phyloP scores from a whole-genome alignment of 2,888 invertebrate species.

The Poecilus cupreus region DNA sequence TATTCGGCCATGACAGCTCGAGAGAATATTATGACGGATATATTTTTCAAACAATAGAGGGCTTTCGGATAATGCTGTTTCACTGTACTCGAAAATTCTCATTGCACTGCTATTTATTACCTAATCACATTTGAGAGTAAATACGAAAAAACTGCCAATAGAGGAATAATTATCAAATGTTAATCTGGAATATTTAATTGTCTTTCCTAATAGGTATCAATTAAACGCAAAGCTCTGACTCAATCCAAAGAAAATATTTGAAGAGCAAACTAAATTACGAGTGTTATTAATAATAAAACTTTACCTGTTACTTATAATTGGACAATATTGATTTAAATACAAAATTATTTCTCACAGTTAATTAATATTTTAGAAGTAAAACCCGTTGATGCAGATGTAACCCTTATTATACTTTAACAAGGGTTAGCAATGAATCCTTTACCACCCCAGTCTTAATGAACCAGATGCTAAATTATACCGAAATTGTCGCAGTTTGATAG shows the following conservation, averaged over 20 bases:
- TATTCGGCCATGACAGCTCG: neutral
- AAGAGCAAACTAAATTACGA: neutral
- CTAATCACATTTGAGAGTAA: too few species aligned
- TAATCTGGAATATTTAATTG: neutral
- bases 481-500: too few species aligned
- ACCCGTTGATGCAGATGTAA: conserved; percentile 25
- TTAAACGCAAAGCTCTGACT: too few species aligned
- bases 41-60: neutral
- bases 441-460: conserved; percentile 1
- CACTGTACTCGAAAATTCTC: too few species aligned
- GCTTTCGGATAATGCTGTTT: neutral
- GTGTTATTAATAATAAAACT: conserved; percentile 28
- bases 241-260: too few species aligned
- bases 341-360: conserved; percentile 29
- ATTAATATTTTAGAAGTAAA: conserved; percentile 36
- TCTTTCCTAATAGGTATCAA: too few species aligned
- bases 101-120: too few species aligned
- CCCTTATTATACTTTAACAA: conserved; percentile 47
- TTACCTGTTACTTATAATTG: conserved; percentile 26
- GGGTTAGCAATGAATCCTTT: conserved; percentile 14
- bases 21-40: conserved; percentile 3
- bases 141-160: too few species aligned
- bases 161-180: neutral
- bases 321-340: conserved; percentile 19
- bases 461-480: too few species aligned